Evolutionary conservation across 2,797 vertebrate genomes (phyloP).

Genomic region (Catharus ustulatus): DNA sequence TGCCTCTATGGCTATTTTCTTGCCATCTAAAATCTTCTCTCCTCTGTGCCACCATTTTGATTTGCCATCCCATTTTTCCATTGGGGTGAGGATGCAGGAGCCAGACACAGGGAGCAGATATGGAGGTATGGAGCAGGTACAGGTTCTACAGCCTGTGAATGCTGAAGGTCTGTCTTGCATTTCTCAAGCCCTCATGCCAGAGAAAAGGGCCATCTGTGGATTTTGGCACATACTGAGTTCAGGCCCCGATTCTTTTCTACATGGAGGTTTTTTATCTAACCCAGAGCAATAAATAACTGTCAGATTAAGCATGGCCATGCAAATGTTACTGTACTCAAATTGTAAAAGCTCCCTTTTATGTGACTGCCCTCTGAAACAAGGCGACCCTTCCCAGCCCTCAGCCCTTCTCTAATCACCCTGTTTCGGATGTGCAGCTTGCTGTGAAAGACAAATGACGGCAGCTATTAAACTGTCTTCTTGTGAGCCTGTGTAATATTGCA

Average conservation of each 20-base stretch:
- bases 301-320: slow-evolving; percentile 66
- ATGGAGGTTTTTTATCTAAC: slow-evolving; percentile 62
- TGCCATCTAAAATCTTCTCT: neutral
- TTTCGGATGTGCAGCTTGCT: slow-evolving; percentile 61
- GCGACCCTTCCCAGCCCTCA: slow-evolving; percentile 14
- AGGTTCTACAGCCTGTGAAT: neutral
- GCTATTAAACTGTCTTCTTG: slow-evolving; percentile 46
- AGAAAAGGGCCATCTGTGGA: slow-evolving; percentile 72
- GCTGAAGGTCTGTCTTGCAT: neutral
- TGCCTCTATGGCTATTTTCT: neutral
- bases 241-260: slow-evolving; percentile 41
- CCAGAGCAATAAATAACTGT: slow-evolving; percentile 71
- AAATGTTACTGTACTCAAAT: slow-evolving; percentile 70
- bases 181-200: neutral
- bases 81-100: neutral
- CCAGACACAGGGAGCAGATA: neutral
- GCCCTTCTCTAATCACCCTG: slow-evolving; percentile 45
- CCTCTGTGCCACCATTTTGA: neutral
- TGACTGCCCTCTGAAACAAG: slow-evolving; percentile 48
- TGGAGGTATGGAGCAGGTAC: neutral
- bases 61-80: neutral
- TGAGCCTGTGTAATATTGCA: neutral
- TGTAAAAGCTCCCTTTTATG: slow-evolving; percentile 66
- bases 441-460: slow-evolving; percentile 61
- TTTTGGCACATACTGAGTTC: slow-evolving; percentile 64